Evolutionary conservation across 2,113 vertebrate genomes (phyloP), one percentile per base, ranked within the genome.

Genomic region (Dasyurus viverrinus): DNA sequence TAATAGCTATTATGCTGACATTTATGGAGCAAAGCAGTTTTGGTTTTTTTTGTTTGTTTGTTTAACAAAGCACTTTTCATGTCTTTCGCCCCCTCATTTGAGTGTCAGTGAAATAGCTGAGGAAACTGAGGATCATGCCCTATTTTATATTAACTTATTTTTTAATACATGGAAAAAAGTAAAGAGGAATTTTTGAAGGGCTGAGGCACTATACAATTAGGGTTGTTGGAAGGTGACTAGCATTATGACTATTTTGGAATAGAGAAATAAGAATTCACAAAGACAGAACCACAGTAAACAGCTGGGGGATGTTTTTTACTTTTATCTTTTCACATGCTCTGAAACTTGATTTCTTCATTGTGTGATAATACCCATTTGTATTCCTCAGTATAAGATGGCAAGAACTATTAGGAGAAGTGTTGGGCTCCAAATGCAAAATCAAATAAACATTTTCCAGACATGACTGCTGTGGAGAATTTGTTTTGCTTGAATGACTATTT

Each of bases 271-370:
- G 60, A 95, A 50, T 16, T 93, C 54, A 53, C 93, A 53, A 89
- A 96, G 2, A 27, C 94, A 48, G 89, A 95, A 94, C 16, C 57
- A n/a, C 94, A 92, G 89, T 93, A 47, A 90, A 84, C 90, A 54
- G 90, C 2, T 93, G 52, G 92, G 95, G 53, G 54, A 52, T 92
- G 48, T 84, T 90, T 93, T 47, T 12, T 94, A 94, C 60, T 42
- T 93, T 96, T 93, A 93, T 68, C 93, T 84, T 48, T 84, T 53
- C 89, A 30, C 36, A n/a, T 30, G 53, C 90, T 50, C 36, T 94
- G 93, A 94, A 97, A 97, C 46, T 92, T 42, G 90, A 54, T 11
- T 94, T 91, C 54, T 19, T 90, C 30, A 91, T 94, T 54, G 57
- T 50, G 54, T 90, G 94, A 92, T 90, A 91, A 89, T 95, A 89